Evolutionary conservation across 2,888 invertebrate species (phyloP), one percentile per base, ranked within the genome.

Genomic region (Hirtodrosophila duncani): DNA sequence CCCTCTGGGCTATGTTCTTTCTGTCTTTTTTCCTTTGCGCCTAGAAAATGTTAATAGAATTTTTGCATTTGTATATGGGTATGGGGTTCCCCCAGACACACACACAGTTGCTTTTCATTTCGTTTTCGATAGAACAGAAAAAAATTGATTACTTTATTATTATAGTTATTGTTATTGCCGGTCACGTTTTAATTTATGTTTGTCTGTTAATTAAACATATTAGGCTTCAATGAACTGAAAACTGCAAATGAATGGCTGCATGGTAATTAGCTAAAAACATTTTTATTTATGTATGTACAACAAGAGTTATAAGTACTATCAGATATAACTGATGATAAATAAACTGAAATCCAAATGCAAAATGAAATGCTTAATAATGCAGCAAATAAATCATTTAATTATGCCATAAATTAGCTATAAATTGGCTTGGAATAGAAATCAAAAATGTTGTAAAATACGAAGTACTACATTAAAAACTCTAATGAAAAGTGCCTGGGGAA

Each of bases 211-310:
- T 71, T 68, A 72, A 68, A 42, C 56, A 34, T 34, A 52, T 62
- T 78, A 59, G 72, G 55, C 57, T 55, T 24, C 74, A 71, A 60
- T 71, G 74, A 71, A 78, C 79, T 74, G 74, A 23, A 53, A 53
- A 38, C n/a, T n/a, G n/a, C n/a, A n/a, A n/a, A n/a, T n/a, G n/a
- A n/a, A n/a, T n/a, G n/a, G n/a, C n/a, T 45, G 41, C 41, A 37
- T 62, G 50, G 53, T 62, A 72, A 78, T 78, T 71, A 78, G 46
- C 41, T 20, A 46, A n/a, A n/a, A n/a, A n/a, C n/a, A n/a, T n/a
- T n/a, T n/a, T n/a, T n/a, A n/a, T n/a, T n/a, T n/a, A n/a, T n/a
- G n/a, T n/a, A n/a, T n/a, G 26, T 31, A 48, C 46, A 45, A 49
- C 46, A 45, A 52, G 51, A 55, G 41, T 44, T 56, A 42, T 29